phyloP scores from a whole-genome alignment of 2,797 vertebrate genomes.

The Glyptemys insculpta region DNA sequence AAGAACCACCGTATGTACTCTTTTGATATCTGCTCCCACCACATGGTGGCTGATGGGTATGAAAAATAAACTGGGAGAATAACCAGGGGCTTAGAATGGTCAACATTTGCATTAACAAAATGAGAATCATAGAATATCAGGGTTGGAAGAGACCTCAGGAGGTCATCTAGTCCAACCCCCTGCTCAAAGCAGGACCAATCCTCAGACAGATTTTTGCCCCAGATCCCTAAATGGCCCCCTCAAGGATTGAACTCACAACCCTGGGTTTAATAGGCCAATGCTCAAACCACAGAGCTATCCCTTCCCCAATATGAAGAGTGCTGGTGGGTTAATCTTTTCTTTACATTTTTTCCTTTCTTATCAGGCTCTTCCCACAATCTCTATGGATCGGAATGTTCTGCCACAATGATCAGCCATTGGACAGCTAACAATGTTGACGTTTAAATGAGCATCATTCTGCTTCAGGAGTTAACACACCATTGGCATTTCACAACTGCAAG shows the following conservation, averaged over 20 bases:
- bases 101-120: not conserved
- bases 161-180: no score
- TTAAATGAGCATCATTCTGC: not conserved
- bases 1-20: not conserved
- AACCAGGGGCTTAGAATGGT: not conserved
- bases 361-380: not conserved
- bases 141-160: no score
- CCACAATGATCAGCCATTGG: not conserved
- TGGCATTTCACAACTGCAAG: not conserved
- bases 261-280: no score
- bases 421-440: not conserved
- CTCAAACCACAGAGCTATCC: no score
- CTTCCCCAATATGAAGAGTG: not conserved
- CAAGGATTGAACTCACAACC: no score
- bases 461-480: conserved; percentile 13
- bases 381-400: not conserved
- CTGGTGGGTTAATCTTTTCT: not conserved
- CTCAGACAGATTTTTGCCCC: no score
- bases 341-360: not conserved
- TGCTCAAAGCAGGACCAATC: no score
- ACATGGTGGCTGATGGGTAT: not conserved
- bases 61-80: not conserved
- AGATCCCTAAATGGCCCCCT: no score
- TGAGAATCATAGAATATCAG: not conserved
- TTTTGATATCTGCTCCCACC: not conserved